phyloP scores from a whole-genome alignment of 2,888 invertebrate genomes.

The Metellina segmentata region DNA sequence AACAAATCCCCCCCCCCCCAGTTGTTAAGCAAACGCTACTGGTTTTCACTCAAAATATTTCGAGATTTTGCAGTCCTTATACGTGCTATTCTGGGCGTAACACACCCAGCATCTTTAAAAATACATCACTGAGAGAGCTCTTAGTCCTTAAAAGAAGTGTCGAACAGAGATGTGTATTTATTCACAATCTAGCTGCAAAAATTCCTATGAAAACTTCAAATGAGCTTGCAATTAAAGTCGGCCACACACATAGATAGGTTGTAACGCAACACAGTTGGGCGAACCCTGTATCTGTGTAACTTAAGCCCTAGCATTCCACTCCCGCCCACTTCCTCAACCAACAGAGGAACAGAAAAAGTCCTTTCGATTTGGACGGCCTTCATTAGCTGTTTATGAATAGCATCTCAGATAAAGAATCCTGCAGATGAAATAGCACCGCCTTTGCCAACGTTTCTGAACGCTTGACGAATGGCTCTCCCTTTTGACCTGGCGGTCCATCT shows the following conservation, averaged over 20 bases:
- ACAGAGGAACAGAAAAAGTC: not conserved
- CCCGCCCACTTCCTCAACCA: conserved; percentile 1
- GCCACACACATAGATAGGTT: not conserved
- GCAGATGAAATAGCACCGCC: conserved; percentile 52
- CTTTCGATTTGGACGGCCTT: not conserved
- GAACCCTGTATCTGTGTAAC: not conserved
- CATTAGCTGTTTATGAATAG: conserved; percentile 29
- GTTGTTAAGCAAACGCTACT: too few relatives aligned
- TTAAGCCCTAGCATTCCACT: not conserved
- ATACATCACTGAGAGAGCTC: too few relatives aligned
- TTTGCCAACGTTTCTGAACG: conserved; percentile 7
- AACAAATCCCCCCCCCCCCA: too few relatives aligned
- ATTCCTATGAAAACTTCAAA: too few relatives aligned
- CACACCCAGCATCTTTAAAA: too few relatives aligned
- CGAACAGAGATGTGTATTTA: too few relatives aligned
- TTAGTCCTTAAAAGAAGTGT: too few relatives aligned
- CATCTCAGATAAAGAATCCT: conserved; percentile 7
- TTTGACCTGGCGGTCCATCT: conserved; percentile 60
- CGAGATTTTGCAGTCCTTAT: too few relatives aligned
- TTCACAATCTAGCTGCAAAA: too few relatives aligned
- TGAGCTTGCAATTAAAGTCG: not conserved
- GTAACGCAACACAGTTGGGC: not conserved
- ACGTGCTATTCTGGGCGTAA: too few relatives aligned
- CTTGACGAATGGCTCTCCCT: conserved; percentile 44
- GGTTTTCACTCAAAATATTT: too few relatives aligned